These are phyloP conservation scores for Arenaria interpres DNA, from an alignment of 2,113 vertebrate genomes.

Conservation along the genomic window DNA sequence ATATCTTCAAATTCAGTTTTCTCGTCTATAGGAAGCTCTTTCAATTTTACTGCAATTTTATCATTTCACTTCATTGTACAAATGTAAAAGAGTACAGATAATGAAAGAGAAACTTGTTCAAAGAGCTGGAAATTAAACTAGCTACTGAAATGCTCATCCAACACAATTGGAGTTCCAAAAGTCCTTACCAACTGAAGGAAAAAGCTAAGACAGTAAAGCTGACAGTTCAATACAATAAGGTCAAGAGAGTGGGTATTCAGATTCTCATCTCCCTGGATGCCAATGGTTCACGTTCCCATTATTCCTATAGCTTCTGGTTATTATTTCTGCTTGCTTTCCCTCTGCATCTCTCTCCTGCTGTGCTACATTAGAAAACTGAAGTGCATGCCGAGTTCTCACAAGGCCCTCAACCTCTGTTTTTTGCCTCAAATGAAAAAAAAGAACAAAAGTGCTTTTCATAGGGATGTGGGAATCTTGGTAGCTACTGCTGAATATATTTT, in stretches of 20 bases:
- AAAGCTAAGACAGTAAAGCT: neutral
- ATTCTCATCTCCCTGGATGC: neutral
- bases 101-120: neutral
- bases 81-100: neutral
- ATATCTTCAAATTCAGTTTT: neutral
- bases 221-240: neutral
- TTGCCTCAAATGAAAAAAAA: neutral
- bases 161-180: neutral
- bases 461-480: neutral
- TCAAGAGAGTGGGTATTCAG: neutral
- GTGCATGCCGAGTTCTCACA: neutral
- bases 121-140: neutral
- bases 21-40: neutral
- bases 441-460: neutral
- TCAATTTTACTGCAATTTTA: neutral
- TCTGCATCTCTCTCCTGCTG: slow-evolving; percentile 2
- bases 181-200: neutral
- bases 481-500: neutral
- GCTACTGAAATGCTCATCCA: neutral
- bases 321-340: slow-evolving; percentile 46
- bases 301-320: neutral
- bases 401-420: neutral
- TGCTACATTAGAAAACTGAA: slow-evolving; percentile 9
- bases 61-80: neutral
- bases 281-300: neutral